These are phyloP conservation scores for Nephila pilipes DNA, from an alignment of 1,140 invertebrate species.

Conservation along the genomic window DNA sequence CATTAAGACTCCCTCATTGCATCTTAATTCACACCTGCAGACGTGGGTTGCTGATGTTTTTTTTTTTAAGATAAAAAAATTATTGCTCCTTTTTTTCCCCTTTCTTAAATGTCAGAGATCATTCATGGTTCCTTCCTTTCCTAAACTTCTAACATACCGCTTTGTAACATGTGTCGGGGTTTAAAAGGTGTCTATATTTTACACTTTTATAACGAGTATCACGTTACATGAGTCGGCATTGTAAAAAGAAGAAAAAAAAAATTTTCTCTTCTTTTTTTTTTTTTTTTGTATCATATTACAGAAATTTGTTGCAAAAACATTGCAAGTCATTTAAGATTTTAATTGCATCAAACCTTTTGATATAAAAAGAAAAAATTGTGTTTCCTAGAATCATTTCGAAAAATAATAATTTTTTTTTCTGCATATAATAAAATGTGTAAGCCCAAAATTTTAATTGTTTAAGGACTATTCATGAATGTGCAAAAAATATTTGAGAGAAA, in stretches of 20 bases:
- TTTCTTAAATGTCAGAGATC: conserved; percentile 41
- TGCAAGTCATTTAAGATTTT: background rate
- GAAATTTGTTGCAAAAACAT: background rate
- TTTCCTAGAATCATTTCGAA: too few species aligned
- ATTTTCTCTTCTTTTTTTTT: too few species aligned
- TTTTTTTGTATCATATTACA: too few species aligned
- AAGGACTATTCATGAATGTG: too few species aligned
- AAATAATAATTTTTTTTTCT: too few species aligned
- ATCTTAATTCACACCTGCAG: conserved; percentile 68
- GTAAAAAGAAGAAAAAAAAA: background rate
- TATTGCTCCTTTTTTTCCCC: background rate
- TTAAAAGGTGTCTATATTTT: conserved; percentile 1
- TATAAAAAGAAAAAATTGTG: too few species aligned
- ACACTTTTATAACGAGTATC: conserved; percentile 21
- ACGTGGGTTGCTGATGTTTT: conserved; percentile 49
- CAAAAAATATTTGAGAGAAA: too few species aligned
- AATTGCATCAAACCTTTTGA: background rate
- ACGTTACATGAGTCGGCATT: background rate
- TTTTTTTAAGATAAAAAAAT: conserved; percentile 50
- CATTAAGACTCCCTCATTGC: conserved; percentile 53
- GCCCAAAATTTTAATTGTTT: too few species aligned
- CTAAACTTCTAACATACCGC: conserved; percentile 38
- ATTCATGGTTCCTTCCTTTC: background rate
- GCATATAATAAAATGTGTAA: too few species aligned
- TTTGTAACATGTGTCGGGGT: background rate